Evolutionary conservation across 35 echinoderm and acorn worm species (phyloP).

Genomic region (Ptychodera flava): DNA sequence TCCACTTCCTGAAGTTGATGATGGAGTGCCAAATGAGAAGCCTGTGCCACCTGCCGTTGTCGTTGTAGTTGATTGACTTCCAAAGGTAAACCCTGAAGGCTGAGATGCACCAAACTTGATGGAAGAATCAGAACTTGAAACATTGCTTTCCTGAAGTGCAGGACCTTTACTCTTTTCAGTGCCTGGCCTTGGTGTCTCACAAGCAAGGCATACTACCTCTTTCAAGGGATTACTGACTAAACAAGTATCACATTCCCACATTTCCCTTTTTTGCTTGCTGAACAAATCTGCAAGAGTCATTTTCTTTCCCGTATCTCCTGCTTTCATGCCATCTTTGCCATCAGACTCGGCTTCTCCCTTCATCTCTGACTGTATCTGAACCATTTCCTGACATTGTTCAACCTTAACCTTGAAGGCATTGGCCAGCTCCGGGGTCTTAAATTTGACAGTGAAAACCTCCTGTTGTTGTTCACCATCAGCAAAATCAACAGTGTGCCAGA

Average conservation of each 20-base stretch:
- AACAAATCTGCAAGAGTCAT: conserved; percentile 20
- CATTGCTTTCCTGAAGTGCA: not conserved
- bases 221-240: not conserved
- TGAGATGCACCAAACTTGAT: not conserved
- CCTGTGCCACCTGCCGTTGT: not conserved
- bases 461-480: not conserved
- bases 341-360: conserved; percentile 7
- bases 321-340: conserved; percentile 1
- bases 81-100: not conserved
- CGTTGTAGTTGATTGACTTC: not conserved
- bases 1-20: too few relatives aligned
- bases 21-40: conserved; percentile 38
- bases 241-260: conserved; percentile 32
- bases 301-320: not conserved
- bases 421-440: not conserved
- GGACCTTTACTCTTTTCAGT: too few relatives aligned
- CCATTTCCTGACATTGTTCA: too few relatives aligned
- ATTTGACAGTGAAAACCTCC: not conserved
- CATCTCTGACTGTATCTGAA: not conserved
- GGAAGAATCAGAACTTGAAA: conserved; percentile 1
- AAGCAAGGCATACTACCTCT: conserved; percentile 14
- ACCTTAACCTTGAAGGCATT: not conserved
- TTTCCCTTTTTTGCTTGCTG: conserved; percentile 6
- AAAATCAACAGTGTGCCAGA: not conserved
- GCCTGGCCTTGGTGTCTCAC: conserved; percentile 31